Base-by-base conservation (phyloP, 2,797 vertebrate genomes). In the Squalus acanthias region DNA sequence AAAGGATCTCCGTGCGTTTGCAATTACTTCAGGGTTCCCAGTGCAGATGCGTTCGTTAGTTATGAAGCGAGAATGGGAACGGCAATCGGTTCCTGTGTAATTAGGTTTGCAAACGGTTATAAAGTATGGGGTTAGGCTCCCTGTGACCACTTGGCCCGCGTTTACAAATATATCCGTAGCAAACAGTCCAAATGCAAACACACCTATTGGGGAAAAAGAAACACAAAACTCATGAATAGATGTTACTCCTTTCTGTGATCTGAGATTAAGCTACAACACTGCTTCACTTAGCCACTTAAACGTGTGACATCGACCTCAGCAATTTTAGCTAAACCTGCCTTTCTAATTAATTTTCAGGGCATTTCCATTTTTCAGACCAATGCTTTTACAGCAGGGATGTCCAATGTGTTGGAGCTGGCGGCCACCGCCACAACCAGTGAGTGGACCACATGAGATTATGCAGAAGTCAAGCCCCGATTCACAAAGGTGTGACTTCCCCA, bases 141-240 rank as follows among this genome's bases (percentile, higher is more conserved):
- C 99, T 0, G 99, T 99, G 97, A 99, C 99, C 96, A 99, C 98
- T 98, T 99, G 99, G 96, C 99, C 99, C 0, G 99, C 99, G 0
- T 99, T 99, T 97, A 99, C 99, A 97, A 99, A 99, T 98, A 99
- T 99, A 97, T 99, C 99, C 3, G 99, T 99, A 97, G 99, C 99
- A 97, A 99, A 99, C 97, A 99, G 98, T 96, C 99, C 99, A 96
- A 99, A 99, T 0, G 99, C 99, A 97, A 99, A 99, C 96, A 99
- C 99, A 96, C 99, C 99, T 99, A 97, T 2, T 79, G 97, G 96
- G 97, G 94, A 76, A 72, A 53, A 95, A 95, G 72, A 20, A 95
- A 95, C 69, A 74, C 26, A 29, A n/a, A 13, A 76, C 29, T 76
- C 7, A 3, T 72, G 94, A 74, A 95, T 57, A 9, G 50, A 33